A percentile compares a stretch with the other conserved stretches of the same genome.
These are phyloP conservation scores for Platysteira castanea DNA, from an alignment of 2,113 vertebrate genomes.

Conservation along the genomic window DNA sequence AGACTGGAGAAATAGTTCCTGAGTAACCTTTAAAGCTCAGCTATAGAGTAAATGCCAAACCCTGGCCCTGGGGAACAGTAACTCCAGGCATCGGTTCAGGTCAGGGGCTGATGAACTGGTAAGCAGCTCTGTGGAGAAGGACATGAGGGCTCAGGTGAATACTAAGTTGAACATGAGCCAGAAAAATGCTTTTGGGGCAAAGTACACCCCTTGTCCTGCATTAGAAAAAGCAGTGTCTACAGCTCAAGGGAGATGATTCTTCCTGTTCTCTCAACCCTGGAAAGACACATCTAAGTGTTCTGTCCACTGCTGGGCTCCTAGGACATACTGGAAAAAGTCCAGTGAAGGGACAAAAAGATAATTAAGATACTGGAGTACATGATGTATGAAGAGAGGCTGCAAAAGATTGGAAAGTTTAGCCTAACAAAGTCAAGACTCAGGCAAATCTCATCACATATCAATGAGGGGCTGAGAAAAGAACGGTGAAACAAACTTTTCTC, in stretches of 20 bases:
- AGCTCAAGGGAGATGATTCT: not conserved
- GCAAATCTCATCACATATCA: not conserved
- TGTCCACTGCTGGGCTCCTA: not conserved
- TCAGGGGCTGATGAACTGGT: not conserved
- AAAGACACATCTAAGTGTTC: not conserved
- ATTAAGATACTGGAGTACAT: too few species aligned
- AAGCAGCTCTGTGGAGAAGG: not conserved
- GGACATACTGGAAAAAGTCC: not conserved
- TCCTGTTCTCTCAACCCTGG: not conserved
- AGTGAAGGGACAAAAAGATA: not conserved
- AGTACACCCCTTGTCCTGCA: not conserved
- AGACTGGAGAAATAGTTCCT: not conserved
- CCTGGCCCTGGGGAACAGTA: not conserved
- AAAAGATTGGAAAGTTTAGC: not conserved
- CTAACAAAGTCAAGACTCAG: not conserved
- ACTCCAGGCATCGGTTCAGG: not conserved
- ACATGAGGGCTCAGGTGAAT: not conserved
- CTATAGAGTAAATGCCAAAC: not conserved
- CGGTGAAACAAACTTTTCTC: not conserved
- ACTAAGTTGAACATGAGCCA: not conserved
- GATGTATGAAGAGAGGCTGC: not conserved
- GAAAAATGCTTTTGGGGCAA: rapidly evolving
- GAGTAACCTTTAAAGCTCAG: not conserved
- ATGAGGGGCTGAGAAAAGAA: not conserved
- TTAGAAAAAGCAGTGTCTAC: not conserved